A percentile compares a stretch with the other conserved stretches of the same genome.
Conservation (phyloP, 2,888 invertebrate species). For the Drosophila aldrichi region DNA sequence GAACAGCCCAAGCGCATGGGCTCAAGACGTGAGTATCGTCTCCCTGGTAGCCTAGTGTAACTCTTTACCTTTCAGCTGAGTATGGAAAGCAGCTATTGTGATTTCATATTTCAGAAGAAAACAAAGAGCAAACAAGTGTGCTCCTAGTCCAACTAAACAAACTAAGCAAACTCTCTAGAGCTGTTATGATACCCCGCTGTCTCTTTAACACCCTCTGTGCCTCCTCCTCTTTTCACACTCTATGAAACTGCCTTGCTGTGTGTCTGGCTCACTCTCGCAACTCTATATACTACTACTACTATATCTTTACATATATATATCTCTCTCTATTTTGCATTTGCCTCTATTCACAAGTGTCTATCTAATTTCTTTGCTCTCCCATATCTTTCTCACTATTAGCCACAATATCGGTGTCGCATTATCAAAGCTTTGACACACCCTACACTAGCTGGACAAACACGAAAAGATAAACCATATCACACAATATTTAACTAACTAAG, state of each 20-base stretch:
- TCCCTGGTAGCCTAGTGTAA: background rate
- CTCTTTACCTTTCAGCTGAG: constrained; percentile 26
- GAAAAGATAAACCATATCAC: constrained; percentile 58
- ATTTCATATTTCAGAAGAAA: constrained; percentile 13
- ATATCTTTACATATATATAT: constrained; percentile 4
- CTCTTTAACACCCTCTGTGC: constrained; percentile 16
- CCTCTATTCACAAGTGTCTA: constrained; percentile 50
- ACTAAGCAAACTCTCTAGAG: constrained; percentile 12
- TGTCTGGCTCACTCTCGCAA: constrained; percentile 46
- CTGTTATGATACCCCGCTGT: constrained; percentile 3
- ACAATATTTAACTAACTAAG: constrained; percentile 47
- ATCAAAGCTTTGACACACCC: constrained; percentile 85
- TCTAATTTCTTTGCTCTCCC: constrained; percentile 67
- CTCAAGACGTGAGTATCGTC: constrained; percentile 89
- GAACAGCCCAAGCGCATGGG: constrained; percentile 86
- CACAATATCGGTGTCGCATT: constrained; percentile 85
- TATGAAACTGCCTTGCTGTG: constrained; percentile 49
- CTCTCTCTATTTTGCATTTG: constrained; percentile 39
- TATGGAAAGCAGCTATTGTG: constrained; percentile 6
- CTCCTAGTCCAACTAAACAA: constrained; percentile 2
- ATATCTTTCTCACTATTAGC: constrained; percentile 79
- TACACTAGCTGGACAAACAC: constrained; percentile 83
- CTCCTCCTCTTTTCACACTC: constrained; percentile 6
- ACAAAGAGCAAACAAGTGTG: background rate
- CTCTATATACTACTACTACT: constrained; percentile 3